Evolutionary conservation across 2,888 invertebrate species (phyloP).

Genomic region (Alitta virens): DNA sequence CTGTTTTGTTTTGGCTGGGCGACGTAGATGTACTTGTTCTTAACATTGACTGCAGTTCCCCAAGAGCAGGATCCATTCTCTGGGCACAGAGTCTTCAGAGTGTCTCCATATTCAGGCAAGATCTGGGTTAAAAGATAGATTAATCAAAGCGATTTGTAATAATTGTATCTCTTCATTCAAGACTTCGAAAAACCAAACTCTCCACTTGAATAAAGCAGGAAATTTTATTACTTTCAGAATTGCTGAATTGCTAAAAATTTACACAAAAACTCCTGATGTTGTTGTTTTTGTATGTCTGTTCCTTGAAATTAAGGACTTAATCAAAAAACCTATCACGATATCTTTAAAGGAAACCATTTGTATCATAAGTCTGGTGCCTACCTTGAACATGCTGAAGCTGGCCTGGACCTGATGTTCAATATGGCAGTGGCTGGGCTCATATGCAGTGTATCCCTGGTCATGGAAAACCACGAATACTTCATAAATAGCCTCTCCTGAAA

Average conservation of each 20-base stretch:
- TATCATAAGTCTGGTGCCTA: too few species aligned
- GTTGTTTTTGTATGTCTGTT: too few species aligned
- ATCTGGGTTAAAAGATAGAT: background rate
- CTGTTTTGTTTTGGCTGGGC: conserved; percentile 71
- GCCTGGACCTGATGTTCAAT: conserved; percentile 71
- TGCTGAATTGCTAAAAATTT: too few species aligned
- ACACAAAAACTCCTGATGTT: too few species aligned
- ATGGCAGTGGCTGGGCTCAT: conserved; percentile 71
- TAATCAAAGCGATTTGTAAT: too few species aligned
- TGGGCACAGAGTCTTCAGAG: conserved; percentile 54
- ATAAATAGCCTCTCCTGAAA: conserved; percentile 12
- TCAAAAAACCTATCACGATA: too few species aligned
- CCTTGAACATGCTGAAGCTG: conserved; percentile 64
- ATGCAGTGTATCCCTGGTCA: conserved; percentile 72
- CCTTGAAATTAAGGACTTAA: too few species aligned
- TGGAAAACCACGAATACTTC: conserved; percentile 75
- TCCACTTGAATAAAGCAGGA: too few species aligned
- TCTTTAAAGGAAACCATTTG: too few species aligned
- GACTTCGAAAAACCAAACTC: too few species aligned
- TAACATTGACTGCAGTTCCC: conserved; percentile 72
- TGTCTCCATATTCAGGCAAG: conserved; percentile 35
- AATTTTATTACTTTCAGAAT: too few species aligned
- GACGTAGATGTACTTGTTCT: conserved; percentile 69
- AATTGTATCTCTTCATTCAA: too few species aligned
- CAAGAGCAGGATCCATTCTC: conserved; percentile 65